Evolutionary conservation across 2,113 vertebrate genomes (phyloP).

Genomic region (Neomonachus schauinslandi): DNA sequence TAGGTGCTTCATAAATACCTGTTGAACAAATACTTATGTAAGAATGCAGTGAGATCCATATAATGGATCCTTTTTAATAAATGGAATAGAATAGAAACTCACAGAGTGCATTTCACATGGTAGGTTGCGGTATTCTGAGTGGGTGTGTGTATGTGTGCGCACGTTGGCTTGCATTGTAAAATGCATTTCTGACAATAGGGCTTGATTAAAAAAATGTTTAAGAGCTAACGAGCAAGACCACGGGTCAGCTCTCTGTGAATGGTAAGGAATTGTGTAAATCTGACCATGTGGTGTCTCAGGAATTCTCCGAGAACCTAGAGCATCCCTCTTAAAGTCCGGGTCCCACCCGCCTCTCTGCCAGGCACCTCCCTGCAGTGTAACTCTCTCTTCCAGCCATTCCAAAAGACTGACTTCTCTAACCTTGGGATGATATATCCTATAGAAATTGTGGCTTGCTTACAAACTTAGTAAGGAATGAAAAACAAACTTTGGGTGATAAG

Average conservation of each 20-base stretch:
- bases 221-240: background rate
- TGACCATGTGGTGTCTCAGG: fast-evolving
- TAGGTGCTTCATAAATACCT: too few relatives aligned
- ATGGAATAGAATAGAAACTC: too few relatives aligned
- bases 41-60: background rate
- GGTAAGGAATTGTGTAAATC: background rate
- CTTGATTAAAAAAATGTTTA: background rate
- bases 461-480: background rate
- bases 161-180: fast-evolving
- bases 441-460: background rate
- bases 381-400: too few relatives aligned
- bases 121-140: too few relatives aligned
- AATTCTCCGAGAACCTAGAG: fast-evolving
- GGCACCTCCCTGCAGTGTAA: fast-evolving
- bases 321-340: fast-evolving
- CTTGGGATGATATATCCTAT: background rate
- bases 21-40: background rate
- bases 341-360: fast-evolving
- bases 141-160: background rate
- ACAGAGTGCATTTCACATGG: fast-evolving
- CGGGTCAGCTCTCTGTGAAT: background rate
- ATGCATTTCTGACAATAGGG: background rate
- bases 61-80: background rate
- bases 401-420: background rate
- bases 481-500: background rate